Base-by-base conservation (phyloP, 2,888 invertebrate genomes). In the Dorcus hopei region DNA sequence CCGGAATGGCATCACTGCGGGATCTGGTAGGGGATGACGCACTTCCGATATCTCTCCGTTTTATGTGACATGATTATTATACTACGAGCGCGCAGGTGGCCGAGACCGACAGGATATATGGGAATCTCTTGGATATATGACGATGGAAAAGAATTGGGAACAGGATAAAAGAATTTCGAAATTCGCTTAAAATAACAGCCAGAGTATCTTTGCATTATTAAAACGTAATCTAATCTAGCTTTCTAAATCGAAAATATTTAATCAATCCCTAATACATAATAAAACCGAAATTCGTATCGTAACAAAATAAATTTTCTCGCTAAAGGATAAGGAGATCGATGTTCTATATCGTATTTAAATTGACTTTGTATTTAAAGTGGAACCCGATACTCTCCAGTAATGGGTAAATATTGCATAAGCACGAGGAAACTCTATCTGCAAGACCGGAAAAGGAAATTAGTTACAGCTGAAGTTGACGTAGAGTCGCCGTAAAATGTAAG, bases 51-150 rank as follows among this genome's bases (percentile, higher is more conserved):
- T 74, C 71, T 74, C 68, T 72, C 71, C 71, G 72, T 74, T 76
- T 75, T 77, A 75, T 77, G 74, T 75, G 77, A 77, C 77, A 75
- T 75, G 76, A 76, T 77, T 76, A 76, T 77, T 75, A 77, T 76
- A 75, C 74, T 69, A 72, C 66, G 70, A 58, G 58, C 52, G 68
- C 73, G 75, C 76, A 76, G 76, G 76, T 76, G 76, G 74, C 69
- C 69, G 59, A 63, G 71, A 69, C 69, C 70, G 67, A 54, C 64
- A 68, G 65, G 66, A 71, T 72, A 70, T 71, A 69, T 72, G 69
- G 72, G 70, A 68, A 70, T 70, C 67, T 69, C 66, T 65, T 64
- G 67, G 69, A 72, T 72, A 72, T 72, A 72, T 71, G 69, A 54
- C 61, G 61, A 57, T 48, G 52, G 59, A 61, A 55, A 58, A 54